phyloP scores from a whole-genome alignment of 2,888 invertebrate species.

The Eupithecia insigniata region DNA sequence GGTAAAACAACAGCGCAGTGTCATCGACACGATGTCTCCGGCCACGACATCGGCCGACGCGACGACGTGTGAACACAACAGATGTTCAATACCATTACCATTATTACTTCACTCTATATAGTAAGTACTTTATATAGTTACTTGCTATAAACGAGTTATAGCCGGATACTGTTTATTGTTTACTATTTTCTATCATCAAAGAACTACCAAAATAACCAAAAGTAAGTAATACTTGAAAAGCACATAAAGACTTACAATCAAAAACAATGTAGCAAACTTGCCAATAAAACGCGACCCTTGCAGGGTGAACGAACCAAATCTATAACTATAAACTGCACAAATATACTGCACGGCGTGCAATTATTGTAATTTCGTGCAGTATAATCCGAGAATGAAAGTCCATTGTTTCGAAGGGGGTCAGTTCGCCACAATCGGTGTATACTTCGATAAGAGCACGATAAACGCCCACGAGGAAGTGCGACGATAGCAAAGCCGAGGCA shows the following conservation, averaged over 20 bases:
- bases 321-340: conserved; percentile 45
- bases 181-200: conserved; percentile 13
- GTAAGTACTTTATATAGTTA: conserved; percentile 42
- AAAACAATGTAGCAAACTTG: conserved; percentile 34
- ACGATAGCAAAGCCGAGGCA: conserved; percentile 48
- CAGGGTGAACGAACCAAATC: conserved; percentile 49
- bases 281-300: conserved; percentile 35
- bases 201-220: not conserved
- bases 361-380: conserved; percentile 38
- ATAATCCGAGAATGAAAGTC: conserved; percentile 40
- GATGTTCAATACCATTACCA: conserved; percentile 68
- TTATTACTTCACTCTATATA: conserved; percentile 59
- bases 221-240: conserved; percentile 12
- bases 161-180: conserved; percentile 26
- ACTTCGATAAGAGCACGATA: conserved; percentile 69
- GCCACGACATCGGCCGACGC: conserved; percentile 23
- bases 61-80: conserved; percentile 65
- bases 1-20: conserved; percentile 45
- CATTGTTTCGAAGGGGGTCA: conserved; percentile 49
- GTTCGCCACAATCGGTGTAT: conserved; percentile 58
- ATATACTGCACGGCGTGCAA: conserved; percentile 47
- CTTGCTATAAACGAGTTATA: conserved; percentile 33
- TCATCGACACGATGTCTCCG: conserved; percentile 52
- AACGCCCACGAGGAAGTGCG: conserved; percentile 68
- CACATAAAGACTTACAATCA: conserved; percentile 20